Evolutionary conservation across 2,888 invertebrate species (phyloP).

Genomic region (Cistogaster globosa): DNA sequence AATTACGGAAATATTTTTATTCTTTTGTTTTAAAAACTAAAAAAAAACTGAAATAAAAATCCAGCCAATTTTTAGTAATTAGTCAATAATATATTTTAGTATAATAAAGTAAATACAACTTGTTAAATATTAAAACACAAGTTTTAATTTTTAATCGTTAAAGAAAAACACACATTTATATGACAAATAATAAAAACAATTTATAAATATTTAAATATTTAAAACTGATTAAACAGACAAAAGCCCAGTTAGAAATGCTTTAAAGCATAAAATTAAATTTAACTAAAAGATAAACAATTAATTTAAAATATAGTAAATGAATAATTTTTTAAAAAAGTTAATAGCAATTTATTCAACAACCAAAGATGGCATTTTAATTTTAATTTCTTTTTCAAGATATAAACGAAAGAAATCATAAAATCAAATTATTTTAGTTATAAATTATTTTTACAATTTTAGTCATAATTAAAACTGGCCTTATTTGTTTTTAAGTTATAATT

Average conservation of each 20-base stretch:
- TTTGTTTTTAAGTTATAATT: constrained; percentile 69
- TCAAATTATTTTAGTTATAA: constrained; percentile 35
- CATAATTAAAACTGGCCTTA: constrained; percentile 65
- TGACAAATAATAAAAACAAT: constrained; percentile 42
- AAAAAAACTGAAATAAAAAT: constrained; percentile 48
- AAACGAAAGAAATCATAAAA: constrained; percentile 14
- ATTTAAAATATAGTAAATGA: constrained; percentile 54
- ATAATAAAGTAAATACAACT: constrained; percentile 51
- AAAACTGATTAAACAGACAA: constrained; percentile 25
- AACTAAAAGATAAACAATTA: constrained; percentile 5
- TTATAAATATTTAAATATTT: constrained; percentile 17
- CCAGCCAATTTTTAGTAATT: constrained; percentile 70
- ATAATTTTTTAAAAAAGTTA: constrained; percentile 49
- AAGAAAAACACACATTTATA: constrained; percentile 6
- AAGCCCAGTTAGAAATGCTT: constrained; percentile 61
- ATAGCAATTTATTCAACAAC: constrained; percentile 69
- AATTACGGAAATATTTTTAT: constrained; percentile 9
- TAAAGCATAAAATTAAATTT: constrained; percentile 39
- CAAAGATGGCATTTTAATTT: constrained; percentile 70
- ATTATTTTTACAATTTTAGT: constrained; percentile 51
- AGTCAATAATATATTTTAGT: constrained; percentile 39
- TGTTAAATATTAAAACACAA: constrained; percentile 44
- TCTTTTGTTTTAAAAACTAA: constrained; percentile 16
- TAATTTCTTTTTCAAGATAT: constrained; percentile 24
- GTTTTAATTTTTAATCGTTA: constrained; percentile 43